These are phyloP conservation scores for Philonicus albiceps DNA, from an alignment of 2,888 invertebrate genomes.

Conservation along the genomic window DNA sequence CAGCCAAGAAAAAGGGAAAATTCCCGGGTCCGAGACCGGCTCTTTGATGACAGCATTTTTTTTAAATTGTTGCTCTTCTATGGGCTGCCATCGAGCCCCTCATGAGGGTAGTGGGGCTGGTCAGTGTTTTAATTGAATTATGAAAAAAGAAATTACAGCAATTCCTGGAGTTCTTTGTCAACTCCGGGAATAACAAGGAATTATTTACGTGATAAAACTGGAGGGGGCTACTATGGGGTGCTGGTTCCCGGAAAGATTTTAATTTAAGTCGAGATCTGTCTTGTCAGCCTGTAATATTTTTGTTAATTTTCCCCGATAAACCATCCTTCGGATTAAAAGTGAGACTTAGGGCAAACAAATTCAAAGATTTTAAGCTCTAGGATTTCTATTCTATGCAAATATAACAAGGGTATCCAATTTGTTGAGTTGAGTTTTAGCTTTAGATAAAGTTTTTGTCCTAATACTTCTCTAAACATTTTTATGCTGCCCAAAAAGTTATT, in stretches of 20 bases:
- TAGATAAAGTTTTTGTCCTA: neutral
- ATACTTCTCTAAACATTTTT: neutral
- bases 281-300: neutral
- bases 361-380: neutral
- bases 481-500: too few species aligned
- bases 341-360: neutral
- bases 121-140: constrained; percentile 26
- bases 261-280: neutral
- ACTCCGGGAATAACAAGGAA: neutral
- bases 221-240: neutral
- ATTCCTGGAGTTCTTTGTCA: neutral
- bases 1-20: neutral
- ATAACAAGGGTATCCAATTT: neutral
- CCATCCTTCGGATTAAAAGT: neutral
- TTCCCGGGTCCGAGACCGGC: neutral
- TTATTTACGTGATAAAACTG: neutral
- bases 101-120: constrained; percentile 26
- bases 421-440: neutral
- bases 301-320: neutral
- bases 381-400: neutral
- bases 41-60: constrained; percentile 20
- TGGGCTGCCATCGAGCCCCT: neutral
- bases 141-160: neutral
- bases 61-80: neutral
- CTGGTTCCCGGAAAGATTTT: neutral